A percentile compares a stretch with the other conserved stretches of the same genome.
Conservation (phyloP, 2,888 invertebrate species). For the Cantharis lateralis region DNA sequence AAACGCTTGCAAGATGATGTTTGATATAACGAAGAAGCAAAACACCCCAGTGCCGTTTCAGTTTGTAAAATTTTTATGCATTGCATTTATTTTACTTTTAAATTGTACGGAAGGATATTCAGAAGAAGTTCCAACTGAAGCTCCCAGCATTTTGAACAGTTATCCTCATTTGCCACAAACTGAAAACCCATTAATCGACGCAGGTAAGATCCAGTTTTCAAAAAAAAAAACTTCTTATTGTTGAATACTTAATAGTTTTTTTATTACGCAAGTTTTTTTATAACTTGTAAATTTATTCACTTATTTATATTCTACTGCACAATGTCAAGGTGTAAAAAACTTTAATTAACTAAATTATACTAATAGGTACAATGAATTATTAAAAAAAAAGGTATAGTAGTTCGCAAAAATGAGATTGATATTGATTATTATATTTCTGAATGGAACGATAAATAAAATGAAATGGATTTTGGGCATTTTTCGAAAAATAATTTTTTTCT, state of each 20-base stretch:
- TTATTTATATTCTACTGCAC: not conserved
- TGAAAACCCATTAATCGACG: not conserved
- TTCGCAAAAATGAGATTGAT: not conserved
- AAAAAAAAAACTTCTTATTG: not conserved
- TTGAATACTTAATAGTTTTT: not conserved
- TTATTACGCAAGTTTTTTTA: not conserved
- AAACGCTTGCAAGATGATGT: constrained; percentile 17
- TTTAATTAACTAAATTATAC: not conserved
- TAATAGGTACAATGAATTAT: not conserved
- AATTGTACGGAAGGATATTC: not conserved
- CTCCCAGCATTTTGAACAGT: not conserved
- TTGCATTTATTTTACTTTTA: not conserved
- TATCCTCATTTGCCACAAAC: constrained; percentile 11
- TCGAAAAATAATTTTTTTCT: no score
- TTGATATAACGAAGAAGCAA: constrained; percentile 13
- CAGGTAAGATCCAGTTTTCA: not conserved
- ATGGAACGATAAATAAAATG: not conserved
- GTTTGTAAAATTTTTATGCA: not conserved
- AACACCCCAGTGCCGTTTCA: constrained; percentile 17
- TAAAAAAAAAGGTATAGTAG: not conserved
- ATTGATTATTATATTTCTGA: not conserved
- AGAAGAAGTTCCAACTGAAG: not conserved
- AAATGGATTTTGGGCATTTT: no score
- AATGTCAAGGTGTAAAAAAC: not conserved
- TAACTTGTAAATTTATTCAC: not conserved